phyloP scores from a whole-genome alignment of 2,797 vertebrate species.

The Rhabdomys pumilio region DNA sequence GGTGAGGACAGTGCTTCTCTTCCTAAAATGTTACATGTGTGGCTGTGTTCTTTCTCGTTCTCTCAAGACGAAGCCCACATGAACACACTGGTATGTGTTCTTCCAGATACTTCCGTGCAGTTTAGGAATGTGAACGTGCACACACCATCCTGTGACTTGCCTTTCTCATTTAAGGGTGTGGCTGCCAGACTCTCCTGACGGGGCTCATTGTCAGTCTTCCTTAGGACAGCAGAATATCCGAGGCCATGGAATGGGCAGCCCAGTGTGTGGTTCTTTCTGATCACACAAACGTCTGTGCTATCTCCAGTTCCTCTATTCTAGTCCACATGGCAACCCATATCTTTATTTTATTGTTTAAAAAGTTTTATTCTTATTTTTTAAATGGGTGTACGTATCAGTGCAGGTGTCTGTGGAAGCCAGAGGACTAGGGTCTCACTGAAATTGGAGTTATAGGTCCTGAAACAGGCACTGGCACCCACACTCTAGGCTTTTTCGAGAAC shows the following conservation, averaged over 20 bases:
- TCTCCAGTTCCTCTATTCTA: not conserved
- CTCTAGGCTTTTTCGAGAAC: not conserved
- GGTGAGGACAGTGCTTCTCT: not conserved
- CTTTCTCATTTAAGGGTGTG: rapidly evolving
- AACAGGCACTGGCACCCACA: not conserved
- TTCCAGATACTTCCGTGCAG: not conserved
- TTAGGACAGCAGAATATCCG: rapidly evolving
- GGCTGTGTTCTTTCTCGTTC: rapidly evolving
- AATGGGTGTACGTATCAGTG: not conserved
- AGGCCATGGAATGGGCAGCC: rapidly evolving
- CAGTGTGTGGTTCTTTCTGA: rapidly evolving
- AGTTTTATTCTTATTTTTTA: not conserved
- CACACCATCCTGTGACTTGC: rapidly evolving
- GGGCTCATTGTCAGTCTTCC: rapidly evolving
- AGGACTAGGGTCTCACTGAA: not conserved
- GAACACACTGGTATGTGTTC: rapidly evolving
- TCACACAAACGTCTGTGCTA: too few species aligned
- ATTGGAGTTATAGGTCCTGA: not conserved
- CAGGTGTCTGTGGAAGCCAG: not conserved
- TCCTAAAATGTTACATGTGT: rapidly evolving
- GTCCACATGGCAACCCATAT: rapidly evolving
- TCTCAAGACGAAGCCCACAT: rapidly evolving
- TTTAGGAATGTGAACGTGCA: rapidly evolving
- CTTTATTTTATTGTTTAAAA: not conserved
- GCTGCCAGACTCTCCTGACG: rapidly evolving